A percentile compares a stretch with the other conserved stretches of the same genome.
Evolutionary conservation across 2,888 invertebrate species (phyloP).

Genomic region (Catonia carolina): DNA sequence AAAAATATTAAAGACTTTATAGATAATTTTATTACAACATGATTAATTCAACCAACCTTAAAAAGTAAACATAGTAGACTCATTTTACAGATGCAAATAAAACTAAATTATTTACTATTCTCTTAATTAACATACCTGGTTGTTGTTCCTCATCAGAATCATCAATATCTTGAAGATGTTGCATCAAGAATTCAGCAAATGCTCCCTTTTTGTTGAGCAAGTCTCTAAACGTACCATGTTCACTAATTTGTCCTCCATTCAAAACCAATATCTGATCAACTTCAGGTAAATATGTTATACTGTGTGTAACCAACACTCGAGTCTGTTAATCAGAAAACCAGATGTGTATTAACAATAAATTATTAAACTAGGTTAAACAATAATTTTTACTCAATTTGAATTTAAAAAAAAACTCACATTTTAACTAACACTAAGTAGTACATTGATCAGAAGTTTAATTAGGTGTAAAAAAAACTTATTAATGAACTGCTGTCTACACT

Average conservation of each 20-base stretch:
- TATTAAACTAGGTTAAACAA: too few relatives aligned
- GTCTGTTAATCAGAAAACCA: too few relatives aligned
- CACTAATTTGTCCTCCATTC: slow-evolving; percentile 79
- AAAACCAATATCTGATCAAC: slow-evolving; percentile 87
- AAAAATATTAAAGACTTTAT: too few relatives aligned
- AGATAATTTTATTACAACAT: too few relatives aligned
- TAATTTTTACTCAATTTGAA: too few relatives aligned
- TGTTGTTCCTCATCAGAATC: slow-evolving; percentile 30
- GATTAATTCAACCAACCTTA: too few relatives aligned
- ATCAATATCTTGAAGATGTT: slow-evolving; percentile 61
- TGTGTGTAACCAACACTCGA: slow-evolving; percentile 89
- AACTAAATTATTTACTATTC: not conserved
- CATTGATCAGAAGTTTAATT: not conserved
- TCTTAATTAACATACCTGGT: slow-evolving; percentile 4
- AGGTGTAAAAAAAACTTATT: too few relatives aligned
- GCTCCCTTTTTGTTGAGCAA: slow-evolving; percentile 78
- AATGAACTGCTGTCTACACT: too few relatives aligned
- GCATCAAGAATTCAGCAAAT: slow-evolving; percentile 75
- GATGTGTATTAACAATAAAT: slow-evolving; percentile 1
- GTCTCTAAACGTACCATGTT: slow-evolving; percentile 84
- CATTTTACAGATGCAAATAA: not conserved
- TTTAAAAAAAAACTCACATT: not conserved
- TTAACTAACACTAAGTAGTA: too few relatives aligned
- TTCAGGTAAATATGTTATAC: slow-evolving; percentile 84
- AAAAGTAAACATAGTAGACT: slow-evolving; percentile 14